Evolutionary conservation across 30 jellyfish, hydroid and myxozoan species (phyloP), one percentile per base, ranked within the genome.

Genomic region (Phacellophora camtschatica): DNA sequence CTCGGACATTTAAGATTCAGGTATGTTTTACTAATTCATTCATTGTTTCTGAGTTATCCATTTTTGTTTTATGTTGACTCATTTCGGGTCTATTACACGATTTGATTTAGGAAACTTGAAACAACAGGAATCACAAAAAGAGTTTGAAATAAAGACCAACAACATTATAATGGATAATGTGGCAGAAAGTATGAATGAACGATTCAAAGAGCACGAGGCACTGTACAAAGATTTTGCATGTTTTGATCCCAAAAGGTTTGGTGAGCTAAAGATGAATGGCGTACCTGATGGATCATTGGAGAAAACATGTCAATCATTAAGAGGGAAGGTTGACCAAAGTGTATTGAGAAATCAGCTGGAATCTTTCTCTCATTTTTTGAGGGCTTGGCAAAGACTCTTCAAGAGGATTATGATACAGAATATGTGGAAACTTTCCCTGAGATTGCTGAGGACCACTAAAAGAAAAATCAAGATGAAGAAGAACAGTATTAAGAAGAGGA

Each of bases 191-290:
- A 2, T 62, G 34, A 63, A 41, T 20, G 43, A 6, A 61, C 19
- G 71, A 23, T 63, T 78, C 43, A 30, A 36, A 13, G 57, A 59
- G 33, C 72, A 62, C 22, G 39, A 77, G 82, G 23, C 19, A 61
- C 28, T 77, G 83, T 77, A 77, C 90, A 39, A 46, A 61, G 71
- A 77, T 62, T 62, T 77, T 61, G 63, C 90, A 34, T 77, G 71
- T 83, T 45, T 77, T 15, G 83, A 46, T 30, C 71, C 82, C 36
- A 35, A 68, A 46, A 22, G 63, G 45, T 70, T 70, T 28, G 28
- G 16, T 7, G 84, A 70, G 33, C 18, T 70, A 32, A 32, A 23
- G 7, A 19, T 37, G 71, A 4, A 32, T 30, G 82, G 82, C 23
- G 6, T 66, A 7, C 84, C 77, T 8, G 32, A 19, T 13, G 84